Percentiles rank a stretch among this genome's conserved stretches.
Evolutionary conservation across 1,140 invertebrate species (phyloP).

Genomic region (Hylaeus anthracinus): DNA sequence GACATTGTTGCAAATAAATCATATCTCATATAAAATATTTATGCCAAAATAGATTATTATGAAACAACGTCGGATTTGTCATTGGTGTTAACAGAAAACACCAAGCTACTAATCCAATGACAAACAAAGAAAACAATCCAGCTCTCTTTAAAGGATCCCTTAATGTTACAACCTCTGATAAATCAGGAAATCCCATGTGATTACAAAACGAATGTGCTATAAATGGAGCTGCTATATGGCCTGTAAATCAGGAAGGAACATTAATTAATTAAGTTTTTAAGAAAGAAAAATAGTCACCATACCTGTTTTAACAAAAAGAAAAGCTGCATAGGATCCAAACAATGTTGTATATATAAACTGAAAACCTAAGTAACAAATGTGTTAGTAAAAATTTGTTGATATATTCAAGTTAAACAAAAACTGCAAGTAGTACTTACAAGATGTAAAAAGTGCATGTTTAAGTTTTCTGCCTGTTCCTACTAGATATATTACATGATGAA

Average conservation of each 20-base stretch:
- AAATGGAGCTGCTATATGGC: slow-evolving; percentile 94
- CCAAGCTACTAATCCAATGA: slow-evolving; percentile 90
- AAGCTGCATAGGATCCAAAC: slow-evolving; percentile 96
- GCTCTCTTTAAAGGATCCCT: slow-evolving; percentile 84
- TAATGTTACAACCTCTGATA: slow-evolving; percentile 88
- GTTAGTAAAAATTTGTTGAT: neutral
- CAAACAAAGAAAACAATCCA: slow-evolving; percentile 85
- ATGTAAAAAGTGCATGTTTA: slow-evolving; percentile 85
- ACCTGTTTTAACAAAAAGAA: slow-evolving; percentile 90
- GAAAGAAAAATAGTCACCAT: slow-evolving; percentile 45
- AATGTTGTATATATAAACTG: slow-evolving; percentile 95
- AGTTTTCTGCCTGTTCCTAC: slow-evolving; percentile 86
- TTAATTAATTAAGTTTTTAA: neutral
- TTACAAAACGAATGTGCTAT: slow-evolving; percentile 97
- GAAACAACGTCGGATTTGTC: slow-evolving; percentile 89
- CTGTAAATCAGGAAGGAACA: slow-evolving; percentile 76
- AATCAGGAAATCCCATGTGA: slow-evolving; percentile 96
- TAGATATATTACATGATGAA: slow-evolving; percentile 94
- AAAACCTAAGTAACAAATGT: slow-evolving; percentile 85
- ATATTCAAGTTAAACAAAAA: neutral
- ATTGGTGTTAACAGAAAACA: slow-evolving; percentile 88
- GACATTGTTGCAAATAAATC: slow-evolving; percentile 46
- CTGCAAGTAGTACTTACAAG: slow-evolving; percentile 82
- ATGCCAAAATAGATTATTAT: slow-evolving; percentile 86
- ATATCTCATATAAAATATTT: slow-evolving; percentile 66